These are phyloP conservation scores for Ganaspis sp. DNA, from an alignment of 1,140 invertebrate species.

Conservation along the genomic window DNA sequence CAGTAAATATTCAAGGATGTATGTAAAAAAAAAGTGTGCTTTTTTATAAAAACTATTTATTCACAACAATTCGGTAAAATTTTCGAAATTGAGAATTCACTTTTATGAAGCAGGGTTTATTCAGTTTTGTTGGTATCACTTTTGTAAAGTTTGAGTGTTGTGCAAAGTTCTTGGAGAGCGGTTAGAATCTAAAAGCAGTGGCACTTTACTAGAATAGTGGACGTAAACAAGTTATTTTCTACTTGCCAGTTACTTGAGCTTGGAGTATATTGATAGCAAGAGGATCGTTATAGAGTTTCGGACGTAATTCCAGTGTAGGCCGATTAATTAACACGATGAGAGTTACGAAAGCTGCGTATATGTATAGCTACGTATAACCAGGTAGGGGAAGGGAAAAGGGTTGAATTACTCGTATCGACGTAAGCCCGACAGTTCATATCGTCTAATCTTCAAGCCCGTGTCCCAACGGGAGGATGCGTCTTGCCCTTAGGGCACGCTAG, in stretches of 20 bases:
- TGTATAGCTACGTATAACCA: neutral
- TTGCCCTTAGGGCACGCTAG: slow-evolving; percentile 42
- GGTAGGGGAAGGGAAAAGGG: slow-evolving; percentile 36
- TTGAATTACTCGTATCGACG: slow-evolving; percentile 42
- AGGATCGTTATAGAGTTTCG: slow-evolving; percentile 55
- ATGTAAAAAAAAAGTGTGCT: no score
- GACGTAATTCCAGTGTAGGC: slow-evolving; percentile 54
- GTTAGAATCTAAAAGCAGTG: slow-evolving; percentile 20
- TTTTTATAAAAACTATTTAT: no score
- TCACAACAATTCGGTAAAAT: no score
- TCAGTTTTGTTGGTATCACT: neutral
- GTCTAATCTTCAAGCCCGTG: slow-evolving; percentile 42
- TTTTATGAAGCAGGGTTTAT: neutral
- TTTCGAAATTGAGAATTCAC: neutral
- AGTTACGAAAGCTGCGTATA: slow-evolving; percentile 30
- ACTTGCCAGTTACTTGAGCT: slow-evolving; percentile 36
- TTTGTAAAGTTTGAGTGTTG: slow-evolving; percentile 12
- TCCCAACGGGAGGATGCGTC: slow-evolving; percentile 20
- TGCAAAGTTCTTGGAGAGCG: neutral
- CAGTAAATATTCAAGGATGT: no score
- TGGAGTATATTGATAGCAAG: slow-evolving; percentile 43
- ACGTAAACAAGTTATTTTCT: slow-evolving; percentile 49
- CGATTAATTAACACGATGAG: slow-evolving; percentile 59
- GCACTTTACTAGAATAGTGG: neutral
- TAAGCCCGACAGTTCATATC: slow-evolving; percentile 47